phyloP scores from a whole-genome alignment of 2,797 vertebrate genomes.

The Manis crassicaudata region DNA sequence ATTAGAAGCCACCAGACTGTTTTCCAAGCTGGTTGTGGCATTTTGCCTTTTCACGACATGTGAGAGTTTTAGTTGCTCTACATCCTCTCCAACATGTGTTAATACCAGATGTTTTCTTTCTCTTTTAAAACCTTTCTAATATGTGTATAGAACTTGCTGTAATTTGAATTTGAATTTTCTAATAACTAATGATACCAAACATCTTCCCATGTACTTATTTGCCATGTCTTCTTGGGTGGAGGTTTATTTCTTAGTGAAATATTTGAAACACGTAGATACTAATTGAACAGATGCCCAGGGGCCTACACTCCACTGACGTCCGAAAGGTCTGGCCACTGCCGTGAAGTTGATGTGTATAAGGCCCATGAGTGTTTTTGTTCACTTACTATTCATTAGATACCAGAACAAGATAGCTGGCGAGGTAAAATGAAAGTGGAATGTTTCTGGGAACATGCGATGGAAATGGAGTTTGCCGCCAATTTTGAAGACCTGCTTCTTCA shows the following conservation, averaged over 20 bases:
- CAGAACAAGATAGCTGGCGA: too few relatives aligned
- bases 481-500: neutral
- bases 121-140: neutral
- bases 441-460: neutral
- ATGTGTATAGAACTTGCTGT: neutral
- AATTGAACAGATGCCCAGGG: neutral
- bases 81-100: neutral
- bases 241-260: neutral
- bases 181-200: neutral
- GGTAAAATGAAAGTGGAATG: neutral
- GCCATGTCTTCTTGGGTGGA: neutral
- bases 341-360: neutral
- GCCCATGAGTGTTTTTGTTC: neutral
- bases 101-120: neutral
- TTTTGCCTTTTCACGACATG: neutral
- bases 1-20: neutral
- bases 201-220: neutral
- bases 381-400: neutral
- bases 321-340: too few relatives aligned
- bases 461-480: neutral
- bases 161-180: neutral
- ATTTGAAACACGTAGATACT: neutral
- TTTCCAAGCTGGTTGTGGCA: neutral
- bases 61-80: neutral
- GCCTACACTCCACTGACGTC: neutral